Conservation (phyloP, 2,888 invertebrate genomes). For the Bombylius discolor region DNA sequence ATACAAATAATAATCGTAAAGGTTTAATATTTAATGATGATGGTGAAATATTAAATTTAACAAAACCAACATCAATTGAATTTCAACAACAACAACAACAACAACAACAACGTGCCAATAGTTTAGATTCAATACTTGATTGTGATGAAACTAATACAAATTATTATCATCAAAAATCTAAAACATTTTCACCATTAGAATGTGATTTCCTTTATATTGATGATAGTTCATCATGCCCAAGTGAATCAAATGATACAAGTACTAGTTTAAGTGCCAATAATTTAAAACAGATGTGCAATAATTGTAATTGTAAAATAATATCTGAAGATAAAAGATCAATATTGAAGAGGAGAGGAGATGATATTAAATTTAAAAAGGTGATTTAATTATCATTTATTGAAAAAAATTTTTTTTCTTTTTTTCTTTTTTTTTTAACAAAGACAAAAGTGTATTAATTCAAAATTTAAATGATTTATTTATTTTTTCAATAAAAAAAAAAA, state of each 20-base stretch:
- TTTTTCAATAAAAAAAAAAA: no score
- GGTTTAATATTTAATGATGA: slow-evolving; percentile 23
- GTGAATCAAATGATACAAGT: slow-evolving; percentile 26
- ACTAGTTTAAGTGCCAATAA: slow-evolving; percentile 10
- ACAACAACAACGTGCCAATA: slow-evolving; percentile 27
- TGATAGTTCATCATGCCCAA: slow-evolving; percentile 31
- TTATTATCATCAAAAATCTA: background rate
- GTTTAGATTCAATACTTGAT: slow-evolving; percentile 30
- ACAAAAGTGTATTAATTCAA: no score
- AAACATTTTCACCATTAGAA: slow-evolving; percentile 5
- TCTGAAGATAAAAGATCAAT: background rate
- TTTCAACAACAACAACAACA: slow-evolving; percentile 9
- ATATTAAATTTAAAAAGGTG: no score
- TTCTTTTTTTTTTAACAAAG: no score
- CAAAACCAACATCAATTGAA: background rate
- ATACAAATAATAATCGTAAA: slow-evolving; percentile 23
- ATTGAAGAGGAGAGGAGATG: background rate
- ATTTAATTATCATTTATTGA: no score
- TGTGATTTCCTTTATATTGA: slow-evolving; percentile 31
- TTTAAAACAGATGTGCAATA: no score
- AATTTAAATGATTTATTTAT: no score
- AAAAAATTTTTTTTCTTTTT: no score
- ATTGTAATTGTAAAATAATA: background rate
- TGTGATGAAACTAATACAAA: slow-evolving; percentile 10
- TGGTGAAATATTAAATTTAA: slow-evolving; percentile 15